Base-by-base conservation (phyloP, 2,113 vertebrate species). In the Pagrus major region DNA sequence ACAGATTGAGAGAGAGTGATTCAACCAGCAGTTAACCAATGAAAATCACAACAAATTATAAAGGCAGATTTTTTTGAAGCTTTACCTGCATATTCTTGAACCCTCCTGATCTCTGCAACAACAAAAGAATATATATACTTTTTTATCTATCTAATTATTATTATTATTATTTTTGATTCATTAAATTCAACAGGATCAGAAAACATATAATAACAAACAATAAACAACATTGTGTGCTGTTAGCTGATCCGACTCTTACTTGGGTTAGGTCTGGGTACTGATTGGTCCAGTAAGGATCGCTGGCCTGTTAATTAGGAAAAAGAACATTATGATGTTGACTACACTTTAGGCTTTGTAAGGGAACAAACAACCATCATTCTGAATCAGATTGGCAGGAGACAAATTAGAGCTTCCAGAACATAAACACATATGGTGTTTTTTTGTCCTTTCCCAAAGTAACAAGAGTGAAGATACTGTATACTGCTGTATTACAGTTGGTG, bases 61-160 rank as follows among this genome's bases (percentile, higher is more conserved):
- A n/a, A 64, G 6, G 11, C 14, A 11, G 2, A 15, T 7, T 20
- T 41, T 1, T 27, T 33, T 55, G 27, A 58, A 18, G 12, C 20
- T 41, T 37, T 91, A 95, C 95, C 84, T 89, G 93, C 91, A 58
- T 91, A 94, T 69, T 95, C 93, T 25, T 94, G 92, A 61, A 94
- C 76, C 20, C 71, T 93, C 58, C 23, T 89, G 3, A 79, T 47
- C 44, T 89, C 94, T 95, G 85, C 14, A 75, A 66, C 54, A 31
- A 77, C 60, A 51, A 75, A 0, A 78, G 0, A 42, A 23, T 1
- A 14, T n/a, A 52, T 23, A 52, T 1, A 29, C 27, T 51, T 29
- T 35, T 27, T 10, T 4, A 47, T n/a, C n/a, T n/a, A n/a, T n/a
- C n/a, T n/a, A n/a, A n/a, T n/a, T n/a, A n/a, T n/a, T n/a, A n/a